Percentiles rank a stretch among this genome's conserved stretches.
phyloP scores from a whole-genome alignment of 2,888 invertebrate species.

The Scotopteryx bipunctaria region DNA sequence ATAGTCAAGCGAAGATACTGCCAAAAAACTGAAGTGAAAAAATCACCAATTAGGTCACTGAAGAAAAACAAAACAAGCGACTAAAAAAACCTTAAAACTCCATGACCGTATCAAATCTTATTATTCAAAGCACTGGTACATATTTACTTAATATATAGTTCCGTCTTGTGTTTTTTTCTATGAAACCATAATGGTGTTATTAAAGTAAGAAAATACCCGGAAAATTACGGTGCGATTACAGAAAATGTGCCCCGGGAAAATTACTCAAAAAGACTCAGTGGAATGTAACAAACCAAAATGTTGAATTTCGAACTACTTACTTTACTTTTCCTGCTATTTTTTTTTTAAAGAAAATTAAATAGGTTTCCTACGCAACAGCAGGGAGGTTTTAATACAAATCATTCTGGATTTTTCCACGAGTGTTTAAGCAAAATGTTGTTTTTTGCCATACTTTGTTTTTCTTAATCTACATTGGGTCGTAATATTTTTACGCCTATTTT shows the following conservation, averaged over 20 bases:
- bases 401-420: not conserved
- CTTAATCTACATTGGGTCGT: not conserved
- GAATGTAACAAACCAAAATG: no score
- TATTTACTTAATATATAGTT: no score
- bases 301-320: no score
- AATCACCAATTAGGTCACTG: slow-evolving; percentile 26
- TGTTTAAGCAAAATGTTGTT: not conserved
- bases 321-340: no score
- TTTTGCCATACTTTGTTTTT: not conserved
- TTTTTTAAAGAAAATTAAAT: no score
- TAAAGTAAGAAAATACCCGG: slow-evolving; percentile 31
- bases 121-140: slow-evolving; percentile 24
- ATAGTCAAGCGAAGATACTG: slow-evolving; percentile 43
- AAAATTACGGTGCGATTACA: slow-evolving; percentile 48
- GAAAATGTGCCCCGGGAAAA: slow-evolving; percentile 27
- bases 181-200: slow-evolving; percentile 19
- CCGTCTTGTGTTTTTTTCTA: slow-evolving; percentile 25
- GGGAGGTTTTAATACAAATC: no score
- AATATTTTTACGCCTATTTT: no score
- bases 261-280: not conserved
- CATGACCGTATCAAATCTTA: slow-evolving; percentile 14
- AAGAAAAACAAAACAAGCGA: slow-evolving; percentile 24
- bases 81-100: not conserved
- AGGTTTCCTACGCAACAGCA: no score
- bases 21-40: slow-evolving; percentile 44